Evolutionary conservation across 2,797 vertebrate species (phyloP), one percentile per base, ranked within the genome.

Genomic region (Dallia pectoralis): DNA sequence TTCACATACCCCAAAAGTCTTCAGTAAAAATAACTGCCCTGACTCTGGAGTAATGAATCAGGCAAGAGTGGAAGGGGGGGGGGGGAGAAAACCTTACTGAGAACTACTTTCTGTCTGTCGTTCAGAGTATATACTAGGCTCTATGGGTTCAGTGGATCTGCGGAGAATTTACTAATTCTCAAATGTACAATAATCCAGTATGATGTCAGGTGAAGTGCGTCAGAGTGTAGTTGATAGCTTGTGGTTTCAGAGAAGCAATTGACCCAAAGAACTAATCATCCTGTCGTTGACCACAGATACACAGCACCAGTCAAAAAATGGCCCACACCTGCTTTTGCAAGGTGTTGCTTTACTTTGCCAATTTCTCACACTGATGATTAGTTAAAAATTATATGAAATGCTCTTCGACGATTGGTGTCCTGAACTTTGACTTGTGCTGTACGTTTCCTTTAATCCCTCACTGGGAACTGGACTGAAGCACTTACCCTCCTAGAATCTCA

Each of bases 401-500:
- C 33, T 36, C n/a, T n/a, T n/a, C n/a, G n/a, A n/a, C n/a, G 33
- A 36, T 3, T 36, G 33, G 33, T 36, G 33, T 36, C 33, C 33
- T 3, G 8, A 36, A 3, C 8, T 36, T 36, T 36, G 33, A 36
- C 33, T 3, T 6, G 12, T 44, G 12, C 3, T 44, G 40, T 44
- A 44, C 14, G 40, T 25, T 11, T 25, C 25, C 53, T 59, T 59
- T 22, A 22, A 59, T 25, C 25, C 22, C 12, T 66, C 19, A 5
- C 22, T 22, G 44, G 36, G 64, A n/a, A 40, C 63, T n/a, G 63
- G 29, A 25, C 22, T 15, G 64, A 6, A 33, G 40, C n/a, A 40
- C 91, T 85, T 72, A 94, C 93, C 93, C 93, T 89, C 98, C 98
- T 18, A 99, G 86, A 75, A 98, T 79, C 84, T 97, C 96, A 62